These are phyloP conservation scores for Holotrichia oblita DNA, from an alignment of 1,140 invertebrate species.

Conservation along the genomic window DNA sequence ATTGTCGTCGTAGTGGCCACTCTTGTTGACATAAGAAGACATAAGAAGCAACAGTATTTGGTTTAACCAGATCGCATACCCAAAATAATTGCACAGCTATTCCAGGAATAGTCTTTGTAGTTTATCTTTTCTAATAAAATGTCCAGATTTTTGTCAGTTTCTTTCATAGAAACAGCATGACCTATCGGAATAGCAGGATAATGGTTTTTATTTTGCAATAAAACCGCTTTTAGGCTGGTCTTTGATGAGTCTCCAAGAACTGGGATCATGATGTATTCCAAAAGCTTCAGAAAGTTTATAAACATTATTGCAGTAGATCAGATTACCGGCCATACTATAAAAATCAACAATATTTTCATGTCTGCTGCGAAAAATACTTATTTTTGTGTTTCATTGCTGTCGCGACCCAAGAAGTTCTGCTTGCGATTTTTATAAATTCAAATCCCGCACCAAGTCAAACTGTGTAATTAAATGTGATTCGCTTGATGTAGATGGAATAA, in stretches of 20 bases:
- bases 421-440: too few species aligned
- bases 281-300: constrained; percentile 1
- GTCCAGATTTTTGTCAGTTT: not conserved
- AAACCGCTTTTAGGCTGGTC: not conserved
- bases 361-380: too few species aligned
- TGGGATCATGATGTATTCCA: not conserved
- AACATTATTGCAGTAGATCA: not conserved
- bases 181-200: not conserved
- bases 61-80: too few species aligned
- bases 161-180: not conserved
- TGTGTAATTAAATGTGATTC: too few species aligned
- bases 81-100: not conserved
- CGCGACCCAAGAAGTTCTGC: too few species aligned
- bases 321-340: not conserved
- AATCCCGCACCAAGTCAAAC: too few species aligned
- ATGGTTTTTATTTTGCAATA: not conserved
- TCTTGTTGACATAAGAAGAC: too few species aligned
- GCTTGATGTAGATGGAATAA: too few species aligned
- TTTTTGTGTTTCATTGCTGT: too few species aligned
- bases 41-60: too few species aligned
- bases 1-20: too few species aligned
- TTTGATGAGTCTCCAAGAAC: not conserved
- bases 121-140: not conserved
- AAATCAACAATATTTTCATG: too few species aligned
- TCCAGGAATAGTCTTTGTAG: not conserved